Conservation (phyloP, 2,113 vertebrate genomes). For the Dipodomys spectabilis region DNA sequence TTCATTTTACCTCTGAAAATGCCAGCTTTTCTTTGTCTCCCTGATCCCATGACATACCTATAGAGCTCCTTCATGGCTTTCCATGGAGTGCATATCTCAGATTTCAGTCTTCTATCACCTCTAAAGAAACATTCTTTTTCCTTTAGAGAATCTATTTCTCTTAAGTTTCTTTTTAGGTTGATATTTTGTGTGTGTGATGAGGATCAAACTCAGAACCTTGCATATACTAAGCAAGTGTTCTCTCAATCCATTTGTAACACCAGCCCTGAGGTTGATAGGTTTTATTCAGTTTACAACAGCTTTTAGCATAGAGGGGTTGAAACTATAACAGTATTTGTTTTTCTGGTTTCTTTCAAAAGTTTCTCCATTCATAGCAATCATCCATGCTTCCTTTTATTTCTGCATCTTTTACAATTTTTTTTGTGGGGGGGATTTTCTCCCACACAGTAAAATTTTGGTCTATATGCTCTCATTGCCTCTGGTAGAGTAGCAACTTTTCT, state of each 20-base stretch:
- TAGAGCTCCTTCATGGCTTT: not conserved
- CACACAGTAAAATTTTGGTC: not conserved
- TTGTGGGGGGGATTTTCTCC: not conserved
- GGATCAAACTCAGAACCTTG: no score
- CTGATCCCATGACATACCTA: no score
- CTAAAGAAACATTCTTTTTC: not conserved
- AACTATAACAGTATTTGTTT: not conserved
- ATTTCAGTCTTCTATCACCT: not conserved
- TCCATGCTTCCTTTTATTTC: not conserved
- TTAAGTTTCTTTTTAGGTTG: not conserved
- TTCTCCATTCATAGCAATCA: not conserved
- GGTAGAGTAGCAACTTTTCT: conserved; percentile 24
- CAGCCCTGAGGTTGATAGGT: not conserved
- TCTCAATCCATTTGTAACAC: no score
- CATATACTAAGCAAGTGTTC: no score
- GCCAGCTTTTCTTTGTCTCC: not conserved
- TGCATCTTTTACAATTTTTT: not conserved
- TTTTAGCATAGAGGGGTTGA: conserved; percentile 33
- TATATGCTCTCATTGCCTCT: not conserved
- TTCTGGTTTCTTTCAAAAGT: conserved; percentile 36
- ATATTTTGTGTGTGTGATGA: not conserved
- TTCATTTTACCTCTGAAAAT: not conserved
- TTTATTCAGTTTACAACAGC: not conserved
- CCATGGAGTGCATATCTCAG: not conserved
- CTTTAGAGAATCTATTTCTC: not conserved